Evolutionary conservation across 1,140 invertebrate species (phyloP).

Genomic region (Oppia nitens): DNA sequence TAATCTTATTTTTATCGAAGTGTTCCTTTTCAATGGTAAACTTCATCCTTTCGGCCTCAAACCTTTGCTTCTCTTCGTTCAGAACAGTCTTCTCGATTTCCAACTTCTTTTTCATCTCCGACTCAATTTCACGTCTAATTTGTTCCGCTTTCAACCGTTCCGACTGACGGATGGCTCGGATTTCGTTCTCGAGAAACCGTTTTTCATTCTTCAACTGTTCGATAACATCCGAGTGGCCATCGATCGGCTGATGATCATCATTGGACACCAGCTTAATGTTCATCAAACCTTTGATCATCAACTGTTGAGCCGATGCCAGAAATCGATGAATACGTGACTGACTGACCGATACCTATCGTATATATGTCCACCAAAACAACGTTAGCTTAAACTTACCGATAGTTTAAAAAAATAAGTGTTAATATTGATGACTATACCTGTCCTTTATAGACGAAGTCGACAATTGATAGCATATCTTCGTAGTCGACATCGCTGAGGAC

Average conservation of each 20-base stretch:
- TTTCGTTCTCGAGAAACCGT: neutral
- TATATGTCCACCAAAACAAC: too few species aligned
- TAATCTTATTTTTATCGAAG: neutral
- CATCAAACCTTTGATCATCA: neutral
- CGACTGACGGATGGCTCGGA: neutral
- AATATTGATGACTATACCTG: too few species aligned
- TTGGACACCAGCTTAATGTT: neutral
- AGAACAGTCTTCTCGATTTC: neutral
- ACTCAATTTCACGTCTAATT: neutral
- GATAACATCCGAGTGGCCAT: neutral
- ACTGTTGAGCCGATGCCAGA: neutral
- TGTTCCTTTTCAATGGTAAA: neutral
- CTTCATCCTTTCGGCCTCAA: neutral
- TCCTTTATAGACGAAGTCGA: neutral
- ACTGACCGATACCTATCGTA: neutral
- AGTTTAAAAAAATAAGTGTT: too few species aligned
- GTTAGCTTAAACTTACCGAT: too few species aligned
- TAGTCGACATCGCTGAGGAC: neutral
- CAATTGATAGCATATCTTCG: neutral
- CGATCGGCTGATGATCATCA: neutral
- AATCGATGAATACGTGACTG: neutral
- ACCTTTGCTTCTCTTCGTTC: neutral
- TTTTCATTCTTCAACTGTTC: neutral
- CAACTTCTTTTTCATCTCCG: neutral
- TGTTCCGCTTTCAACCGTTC: neutral